Percentiles rank a stretch among this genome's conserved stretches.
These are phyloP conservation scores for Drosophila ercepeae DNA, from an alignment of 1,140 invertebrate species.

Conservation along the genomic window DNA sequence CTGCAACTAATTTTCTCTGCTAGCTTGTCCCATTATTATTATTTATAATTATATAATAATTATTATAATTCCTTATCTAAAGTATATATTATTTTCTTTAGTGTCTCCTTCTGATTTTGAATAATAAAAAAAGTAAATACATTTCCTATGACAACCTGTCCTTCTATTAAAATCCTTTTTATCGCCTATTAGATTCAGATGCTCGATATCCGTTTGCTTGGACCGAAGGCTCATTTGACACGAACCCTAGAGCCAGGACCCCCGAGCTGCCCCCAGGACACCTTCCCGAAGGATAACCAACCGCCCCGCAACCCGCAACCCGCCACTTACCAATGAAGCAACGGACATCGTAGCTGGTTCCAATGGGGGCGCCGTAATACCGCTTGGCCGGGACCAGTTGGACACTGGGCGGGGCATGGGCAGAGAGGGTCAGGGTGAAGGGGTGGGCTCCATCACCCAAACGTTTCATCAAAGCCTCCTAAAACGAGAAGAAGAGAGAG, in stretches of 20 bases:
- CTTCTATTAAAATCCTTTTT: background rate
- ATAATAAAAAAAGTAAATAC: background rate
- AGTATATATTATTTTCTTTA: background rate
- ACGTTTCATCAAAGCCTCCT: constrained; percentile 92
- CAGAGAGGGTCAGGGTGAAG: constrained; percentile 91
- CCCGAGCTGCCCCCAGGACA: background rate
- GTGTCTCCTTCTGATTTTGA: background rate
- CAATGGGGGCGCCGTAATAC: constrained; percentile 95
- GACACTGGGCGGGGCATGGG: constrained; percentile 93
- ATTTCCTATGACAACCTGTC: background rate
- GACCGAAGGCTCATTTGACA: no score
- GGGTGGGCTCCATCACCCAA: constrained; percentile 91
- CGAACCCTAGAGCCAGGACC: background rate
- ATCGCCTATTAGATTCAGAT: background rate
- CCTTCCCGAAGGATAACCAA: background rate
- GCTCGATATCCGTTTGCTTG: background rate
- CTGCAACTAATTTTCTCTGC: no score
- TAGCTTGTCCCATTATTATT: no score
- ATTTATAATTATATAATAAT: no score
- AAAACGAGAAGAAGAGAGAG: background rate
- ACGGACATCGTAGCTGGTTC: constrained; percentile 92
- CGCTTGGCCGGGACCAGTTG: constrained; percentile 95
- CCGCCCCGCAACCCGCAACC: no score
- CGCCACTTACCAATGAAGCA: constrained; percentile 83
- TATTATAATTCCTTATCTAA: no score